A percentile compares a stretch with the other conserved stretches of the same genome.
Conservation (phyloP, 1,140 invertebrate genomes). For the Heliconius melpomene region DNA sequence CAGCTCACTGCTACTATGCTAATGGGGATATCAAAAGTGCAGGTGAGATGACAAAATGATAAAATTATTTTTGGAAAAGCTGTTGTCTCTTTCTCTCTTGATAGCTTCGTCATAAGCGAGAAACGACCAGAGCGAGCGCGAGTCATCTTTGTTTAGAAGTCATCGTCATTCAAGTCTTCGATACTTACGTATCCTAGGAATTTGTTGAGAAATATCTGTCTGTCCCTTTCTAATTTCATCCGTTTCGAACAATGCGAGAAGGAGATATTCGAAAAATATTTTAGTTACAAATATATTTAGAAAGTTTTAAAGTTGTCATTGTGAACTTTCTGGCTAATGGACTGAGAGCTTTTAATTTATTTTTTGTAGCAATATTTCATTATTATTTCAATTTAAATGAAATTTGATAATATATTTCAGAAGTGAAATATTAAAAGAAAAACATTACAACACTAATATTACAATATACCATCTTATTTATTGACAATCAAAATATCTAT, state of each 20-base stretch:
- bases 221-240: slow-evolving; percentile 59
- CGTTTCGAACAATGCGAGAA: slow-evolving; percentile 21
- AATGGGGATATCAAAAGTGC: slow-evolving; percentile 82
- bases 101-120: slow-evolving; percentile 34
- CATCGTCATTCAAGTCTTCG: slow-evolving; percentile 64
- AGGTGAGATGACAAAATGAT: slow-evolving; percentile 73
- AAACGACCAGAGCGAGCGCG: slow-evolving; percentile 45
- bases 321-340: not conserved
- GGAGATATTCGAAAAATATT: slow-evolving; percentile 31
- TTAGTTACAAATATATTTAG: not conserved
- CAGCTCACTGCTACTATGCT: slow-evolving; percentile 83
- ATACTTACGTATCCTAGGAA: slow-evolving; percentile 60
- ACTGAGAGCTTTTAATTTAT: too few relatives aligned
- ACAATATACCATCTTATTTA: too few relatives aligned
- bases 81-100: slow-evolving; percentile 67
- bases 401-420: too few relatives aligned
- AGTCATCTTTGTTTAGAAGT: slow-evolving; percentile 78
- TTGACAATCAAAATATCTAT: too few relatives aligned
- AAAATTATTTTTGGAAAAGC: slow-evolving; percentile 63
- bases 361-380: too few relatives aligned
- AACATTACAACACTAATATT: too few relatives aligned
- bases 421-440: too few relatives aligned
- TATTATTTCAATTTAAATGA: too few relatives aligned
- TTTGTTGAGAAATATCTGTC: slow-evolving; percentile 72
- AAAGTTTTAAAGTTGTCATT: slow-evolving; percentile 1